These are phyloP conservation scores for Pogonus chalceus DNA, from an alignment of 1,140 invertebrate species.

Conservation along the genomic window DNA sequence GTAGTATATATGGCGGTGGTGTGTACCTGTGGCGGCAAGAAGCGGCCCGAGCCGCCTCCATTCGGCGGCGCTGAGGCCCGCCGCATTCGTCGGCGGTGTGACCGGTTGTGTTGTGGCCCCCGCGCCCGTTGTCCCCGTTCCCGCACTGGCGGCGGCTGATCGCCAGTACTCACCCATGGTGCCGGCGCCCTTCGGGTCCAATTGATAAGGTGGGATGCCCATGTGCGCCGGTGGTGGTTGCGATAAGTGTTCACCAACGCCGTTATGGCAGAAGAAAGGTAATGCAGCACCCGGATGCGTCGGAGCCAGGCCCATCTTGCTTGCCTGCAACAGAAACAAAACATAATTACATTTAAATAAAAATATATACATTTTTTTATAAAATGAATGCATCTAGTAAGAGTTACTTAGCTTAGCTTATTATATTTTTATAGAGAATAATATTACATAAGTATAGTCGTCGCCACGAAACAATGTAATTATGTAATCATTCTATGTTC, in stretches of 20 bases:
- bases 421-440: no score
- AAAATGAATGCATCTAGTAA: no score
- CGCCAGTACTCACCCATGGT: slow-evolving; percentile 52
- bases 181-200: slow-evolving; percentile 60
- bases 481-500: no score
- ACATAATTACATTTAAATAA: slow-evolving; percentile 22
- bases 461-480: no score
- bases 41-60: slow-evolving; percentile 44
- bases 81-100: slow-evolving; percentile 14
- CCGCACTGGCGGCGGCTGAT: slow-evolving; percentile 15
- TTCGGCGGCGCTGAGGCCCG: slow-evolving; percentile 37
- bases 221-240: slow-evolving; percentile 94
- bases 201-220: slow-evolving; percentile 89
- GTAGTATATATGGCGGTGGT: no score
- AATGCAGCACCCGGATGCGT: slow-evolving; percentile 57
- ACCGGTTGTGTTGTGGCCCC: slow-evolving; percentile 2
- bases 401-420: no score
- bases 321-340: slow-evolving; percentile 61
- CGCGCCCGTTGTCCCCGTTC: slow-evolving; percentile 1
- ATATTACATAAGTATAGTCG: no score
- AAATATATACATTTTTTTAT: no score
- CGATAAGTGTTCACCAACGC: slow-evolving; percentile 60
- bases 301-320: slow-evolving; percentile 74
- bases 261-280: slow-evolving; percentile 86
- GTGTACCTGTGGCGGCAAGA: slow-evolving; percentile 44